A percentile compares a stretch with the other conserved stretches of the same genome.
Conservation (phyloP, 2,888 invertebrate genomes). For the Margaritifera margaritifera region DNA sequence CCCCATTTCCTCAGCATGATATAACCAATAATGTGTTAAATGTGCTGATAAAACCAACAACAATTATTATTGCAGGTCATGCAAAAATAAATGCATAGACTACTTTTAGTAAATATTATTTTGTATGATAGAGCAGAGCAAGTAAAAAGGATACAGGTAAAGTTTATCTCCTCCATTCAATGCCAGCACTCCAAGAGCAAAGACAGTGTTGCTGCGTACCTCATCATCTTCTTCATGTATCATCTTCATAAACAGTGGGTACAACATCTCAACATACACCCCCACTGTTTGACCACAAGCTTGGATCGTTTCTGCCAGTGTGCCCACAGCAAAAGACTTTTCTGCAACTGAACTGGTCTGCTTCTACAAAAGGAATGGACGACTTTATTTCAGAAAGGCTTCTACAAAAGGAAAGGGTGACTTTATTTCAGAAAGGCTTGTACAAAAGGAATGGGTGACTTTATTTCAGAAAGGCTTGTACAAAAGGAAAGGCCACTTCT, state of each 20-base stretch:
- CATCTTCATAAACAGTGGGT: slow-evolving; percentile 79
- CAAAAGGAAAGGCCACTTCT: too few species aligned
- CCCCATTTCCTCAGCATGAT: too few species aligned
- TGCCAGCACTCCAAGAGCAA: slow-evolving; percentile 83
- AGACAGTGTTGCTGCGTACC: slow-evolving; percentile 85
- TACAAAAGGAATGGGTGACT: too few species aligned
- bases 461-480: too few species aligned
- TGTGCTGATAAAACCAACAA: too few species aligned
- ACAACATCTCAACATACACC: slow-evolving; percentile 78
- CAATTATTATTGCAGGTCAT: too few species aligned
- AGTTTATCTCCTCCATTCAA: slow-evolving; percentile 76
- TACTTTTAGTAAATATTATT: background rate
- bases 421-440: too few species aligned
- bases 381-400: too few species aligned
- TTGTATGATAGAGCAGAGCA: background rate
- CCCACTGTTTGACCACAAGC: slow-evolving; percentile 75
- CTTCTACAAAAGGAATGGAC: slow-evolving; percentile 74
- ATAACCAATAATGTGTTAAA: too few species aligned
- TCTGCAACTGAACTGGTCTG: slow-evolving; percentile 80
- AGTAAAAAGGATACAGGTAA: slow-evolving; percentile 62
- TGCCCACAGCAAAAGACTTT: slow-evolving; percentile 82
- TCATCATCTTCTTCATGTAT: slow-evolving; percentile 80
- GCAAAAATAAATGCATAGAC: too few species aligned
- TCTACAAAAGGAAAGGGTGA: too few species aligned
- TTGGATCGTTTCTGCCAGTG: slow-evolving; percentile 82